A percentile compares a stretch with the other conserved stretches of the same genome.
phyloP scores from a whole-genome alignment of 2,113 vertebrate species.

The Pogona vitticeps region DNA sequence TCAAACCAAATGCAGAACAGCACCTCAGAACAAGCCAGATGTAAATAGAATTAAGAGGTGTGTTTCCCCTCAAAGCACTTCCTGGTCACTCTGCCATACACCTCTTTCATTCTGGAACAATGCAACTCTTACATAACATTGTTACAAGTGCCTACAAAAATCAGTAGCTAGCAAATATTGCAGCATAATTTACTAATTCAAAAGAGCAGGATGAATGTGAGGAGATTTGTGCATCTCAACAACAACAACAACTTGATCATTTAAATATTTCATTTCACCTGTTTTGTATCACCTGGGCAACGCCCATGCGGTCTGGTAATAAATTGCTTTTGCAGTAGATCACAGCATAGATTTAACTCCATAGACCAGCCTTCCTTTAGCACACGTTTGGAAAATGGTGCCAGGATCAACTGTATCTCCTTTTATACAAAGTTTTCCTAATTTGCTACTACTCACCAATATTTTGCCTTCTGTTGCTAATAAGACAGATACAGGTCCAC shows the following conservation, averaged over 20 bases:
- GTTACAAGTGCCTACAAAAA: not conserved
- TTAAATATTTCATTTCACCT: not conserved
- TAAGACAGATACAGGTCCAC: not conserved
- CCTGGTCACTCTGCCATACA: not conserved
- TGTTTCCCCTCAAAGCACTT: not conserved
- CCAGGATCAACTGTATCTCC: too few species aligned
- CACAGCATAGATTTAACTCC: not conserved
- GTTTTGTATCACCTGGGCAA: too few species aligned
- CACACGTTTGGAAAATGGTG: not conserved
- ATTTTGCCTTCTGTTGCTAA: not conserved
- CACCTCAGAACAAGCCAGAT: not conserved
- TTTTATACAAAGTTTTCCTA: too few species aligned
- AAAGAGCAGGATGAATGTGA: not conserved
- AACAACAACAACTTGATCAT: not conserved
- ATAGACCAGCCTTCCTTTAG: not conserved
- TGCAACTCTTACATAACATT: not conserved
- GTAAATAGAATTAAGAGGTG: not conserved
- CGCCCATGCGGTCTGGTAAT: too few species aligned
- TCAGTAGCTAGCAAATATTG: not conserved
- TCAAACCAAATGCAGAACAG: not conserved
- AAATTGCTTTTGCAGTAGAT: too few species aligned
- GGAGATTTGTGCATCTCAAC: not conserved
- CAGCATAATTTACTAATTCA: not conserved
- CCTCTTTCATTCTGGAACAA: not conserved
- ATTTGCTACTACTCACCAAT: too few species aligned